A percentile compares a stretch with the other conserved stretches of the same genome.
phyloP scores from a whole-genome alignment of 2,888 invertebrate genomes.

The Lysandra coridon region DNA sequence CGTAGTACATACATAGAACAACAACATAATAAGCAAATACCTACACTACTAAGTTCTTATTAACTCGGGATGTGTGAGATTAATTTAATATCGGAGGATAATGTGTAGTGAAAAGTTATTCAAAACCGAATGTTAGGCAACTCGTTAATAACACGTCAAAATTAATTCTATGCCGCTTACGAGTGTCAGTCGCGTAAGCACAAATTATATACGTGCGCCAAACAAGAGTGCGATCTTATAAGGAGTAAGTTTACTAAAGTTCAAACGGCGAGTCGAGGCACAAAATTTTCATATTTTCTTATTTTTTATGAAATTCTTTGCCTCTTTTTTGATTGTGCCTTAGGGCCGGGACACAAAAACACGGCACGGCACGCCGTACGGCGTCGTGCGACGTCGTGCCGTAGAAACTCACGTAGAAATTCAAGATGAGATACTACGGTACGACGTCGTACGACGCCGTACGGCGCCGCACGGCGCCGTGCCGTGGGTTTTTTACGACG shows the following conservation, averaged over 20 bases:
- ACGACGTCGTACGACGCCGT: too few relatives aligned
- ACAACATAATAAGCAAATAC: background rate
- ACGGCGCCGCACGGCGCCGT: too few relatives aligned
- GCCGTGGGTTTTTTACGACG: too few relatives aligned
- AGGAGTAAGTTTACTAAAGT: background rate
- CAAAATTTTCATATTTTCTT: too few relatives aligned
- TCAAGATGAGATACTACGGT: too few relatives aligned
- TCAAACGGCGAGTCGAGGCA: too few relatives aligned
- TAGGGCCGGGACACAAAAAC: too few relatives aligned
- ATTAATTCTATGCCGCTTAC: slow-evolving; percentile 62
- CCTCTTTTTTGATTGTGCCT: too few relatives aligned
- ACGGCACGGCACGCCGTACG: too few relatives aligned
- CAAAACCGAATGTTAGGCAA: slow-evolving; percentile 58
- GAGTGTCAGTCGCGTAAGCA: slow-evolving; percentile 46
- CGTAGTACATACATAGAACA: background rate
- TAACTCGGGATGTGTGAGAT: slow-evolving; percentile 42
- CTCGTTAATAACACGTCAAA: slow-evolving; percentile 64
- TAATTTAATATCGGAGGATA: slow-evolving; percentile 46
- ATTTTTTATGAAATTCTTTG: too few relatives aligned
- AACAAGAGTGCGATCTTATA: slow-evolving; percentile 41
- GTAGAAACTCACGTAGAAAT: too few relatives aligned
- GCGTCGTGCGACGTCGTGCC: too few relatives aligned
- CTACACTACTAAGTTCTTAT: background rate
- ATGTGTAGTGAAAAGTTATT: slow-evolving; percentile 64
- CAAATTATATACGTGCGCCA: slow-evolving; percentile 44